Evolutionary conservation across 2,113 vertebrate species (phyloP), one percentile per base, ranked within the genome.

Genomic region (Cranoglanis bouderius): DNA sequence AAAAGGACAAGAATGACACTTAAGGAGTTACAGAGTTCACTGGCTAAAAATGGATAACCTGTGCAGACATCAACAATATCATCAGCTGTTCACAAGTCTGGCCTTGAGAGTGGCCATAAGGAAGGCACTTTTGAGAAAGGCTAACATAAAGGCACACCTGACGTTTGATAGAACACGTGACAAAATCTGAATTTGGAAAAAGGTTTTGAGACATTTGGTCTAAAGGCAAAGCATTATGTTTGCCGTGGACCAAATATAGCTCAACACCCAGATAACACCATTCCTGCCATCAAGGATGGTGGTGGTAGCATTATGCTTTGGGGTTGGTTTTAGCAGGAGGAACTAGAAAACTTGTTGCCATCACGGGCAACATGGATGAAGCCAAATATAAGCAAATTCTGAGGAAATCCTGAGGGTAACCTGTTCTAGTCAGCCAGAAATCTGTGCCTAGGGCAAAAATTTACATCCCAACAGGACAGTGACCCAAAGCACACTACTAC

Each of bases 11-110:
- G 55, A 82, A 55, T 0, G 12, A 40, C 10, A 57, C 18, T 38
- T 19, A 55, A 35, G 78, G 14, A 81, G 78, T 81, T 81, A 9
- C 78, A 81, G 78, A 57, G 53, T 82, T 82, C 32, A 55, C 32
- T 57, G 51, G 51, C 51, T 57, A 38, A 81, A 53, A 55, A 3
- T n/a, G 16, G 16, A 35, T 24, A 82, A 55, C n/a, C n/a, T 55
- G 7, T 82, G 78, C n/a, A 57, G n/a, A 13, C 10, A 5, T 46
- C 6, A 53, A 38, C n/a, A 53, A 55, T 53, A 49, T 49, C 4
- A 78, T 14, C 35, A 74, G 8, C 38, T 38, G 8, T 74, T 74
- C 19, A 74, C 24, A 78, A 4, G 26, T 46, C 24, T 49, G 12
- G 12, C 10, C 24, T 46, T 9, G 26, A 78, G 43, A 49, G 5